These are phyloP conservation scores for Delphinapterus leucas DNA, from an alignment of 2,113 vertebrate genomes.

Conservation along the genomic window DNA sequence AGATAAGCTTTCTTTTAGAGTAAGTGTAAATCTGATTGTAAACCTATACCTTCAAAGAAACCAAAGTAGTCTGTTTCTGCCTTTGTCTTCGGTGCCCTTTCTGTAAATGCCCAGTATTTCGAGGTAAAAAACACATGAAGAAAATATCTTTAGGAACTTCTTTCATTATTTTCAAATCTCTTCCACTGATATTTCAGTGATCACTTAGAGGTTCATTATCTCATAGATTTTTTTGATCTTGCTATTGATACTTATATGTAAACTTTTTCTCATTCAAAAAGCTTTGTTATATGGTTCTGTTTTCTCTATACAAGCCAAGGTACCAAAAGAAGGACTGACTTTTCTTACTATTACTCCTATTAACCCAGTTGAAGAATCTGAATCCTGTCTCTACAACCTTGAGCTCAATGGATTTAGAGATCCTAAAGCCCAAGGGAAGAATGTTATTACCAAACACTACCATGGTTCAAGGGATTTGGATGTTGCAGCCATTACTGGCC, in stretches of 20 bases:
- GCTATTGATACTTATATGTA: background rate
- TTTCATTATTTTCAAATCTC: background rate
- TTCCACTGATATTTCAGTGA: background rate
- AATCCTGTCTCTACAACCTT: background rate
- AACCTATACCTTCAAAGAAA: background rate
- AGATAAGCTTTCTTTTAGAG: slow-evolving; percentile 7
- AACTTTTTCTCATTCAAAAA: background rate
- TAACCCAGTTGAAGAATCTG: background rate
- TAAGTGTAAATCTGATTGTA: background rate
- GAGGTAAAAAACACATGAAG: background rate
- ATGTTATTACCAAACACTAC: background rate
- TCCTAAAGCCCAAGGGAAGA: background rate
- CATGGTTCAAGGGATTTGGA: background rate
- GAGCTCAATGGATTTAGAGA: background rate
- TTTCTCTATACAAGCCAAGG: background rate
- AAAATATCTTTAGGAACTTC: background rate
- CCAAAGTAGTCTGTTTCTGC: background rate
- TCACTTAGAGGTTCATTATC: background rate
- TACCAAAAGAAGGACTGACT: background rate
- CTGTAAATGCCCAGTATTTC: background rate
- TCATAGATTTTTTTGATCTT: background rate
- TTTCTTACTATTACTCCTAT: background rate
- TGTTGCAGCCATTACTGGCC: background rate
- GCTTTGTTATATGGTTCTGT: background rate
- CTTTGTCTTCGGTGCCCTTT: background rate